Conservation (phyloP, 1,140 invertebrate genomes). For the Druon quercuslanigerum region DNA sequence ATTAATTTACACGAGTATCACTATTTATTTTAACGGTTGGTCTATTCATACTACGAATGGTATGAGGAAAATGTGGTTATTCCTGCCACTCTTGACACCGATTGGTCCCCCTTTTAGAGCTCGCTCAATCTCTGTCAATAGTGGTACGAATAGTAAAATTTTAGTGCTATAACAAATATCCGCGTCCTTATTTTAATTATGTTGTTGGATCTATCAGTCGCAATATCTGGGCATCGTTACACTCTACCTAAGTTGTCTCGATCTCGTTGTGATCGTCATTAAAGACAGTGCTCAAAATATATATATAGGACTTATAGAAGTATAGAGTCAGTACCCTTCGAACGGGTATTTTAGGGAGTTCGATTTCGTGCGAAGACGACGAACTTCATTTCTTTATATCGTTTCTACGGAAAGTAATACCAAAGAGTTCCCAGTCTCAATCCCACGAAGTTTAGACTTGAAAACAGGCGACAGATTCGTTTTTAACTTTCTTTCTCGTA, state of each 20-base stretch:
- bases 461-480: conserved; percentile 44
- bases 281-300: conserved; percentile 1
- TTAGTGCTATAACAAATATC: too few species aligned
- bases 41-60: too few species aligned
- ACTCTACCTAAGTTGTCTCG: not conserved
- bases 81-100: too few species aligned
- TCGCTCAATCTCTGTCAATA: too few species aligned
- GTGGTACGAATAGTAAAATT: too few species aligned
- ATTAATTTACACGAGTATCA: too few species aligned
- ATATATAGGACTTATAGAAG: not conserved
- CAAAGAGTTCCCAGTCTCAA: conserved; percentile 71
- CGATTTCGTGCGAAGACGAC: conserved; percentile 53
- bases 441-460: conserved; percentile 52
- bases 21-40: too few species aligned
- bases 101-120: too few species aligned
- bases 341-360: conserved; percentile 31
- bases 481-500: conserved; percentile 29
- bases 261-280: not conserved
- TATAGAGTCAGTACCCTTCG: conserved; percentile 5
- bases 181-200: too few species aligned
- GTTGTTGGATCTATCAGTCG: too few species aligned
- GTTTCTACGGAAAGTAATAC: conserved; percentile 68
- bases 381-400: conserved; percentile 54
- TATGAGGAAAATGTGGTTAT: too few species aligned
- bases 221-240: too few species aligned